Percentiles rank a stretch among this genome's conserved stretches.
Conservation (phyloP, 2,888 invertebrate genomes). For the Dyspetes luteomarginatus region DNA sequence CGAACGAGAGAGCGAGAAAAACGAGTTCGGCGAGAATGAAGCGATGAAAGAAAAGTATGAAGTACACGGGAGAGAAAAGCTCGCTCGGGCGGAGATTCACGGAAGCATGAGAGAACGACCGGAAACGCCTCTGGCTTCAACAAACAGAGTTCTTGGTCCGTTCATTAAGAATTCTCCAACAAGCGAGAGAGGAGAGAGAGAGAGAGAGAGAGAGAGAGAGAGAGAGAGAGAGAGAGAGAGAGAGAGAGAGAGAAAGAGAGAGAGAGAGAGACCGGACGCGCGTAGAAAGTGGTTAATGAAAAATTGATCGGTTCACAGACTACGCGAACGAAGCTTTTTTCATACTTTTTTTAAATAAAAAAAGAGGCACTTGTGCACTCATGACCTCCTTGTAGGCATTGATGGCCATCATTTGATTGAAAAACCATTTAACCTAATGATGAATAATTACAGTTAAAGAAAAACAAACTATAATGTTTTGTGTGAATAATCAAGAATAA, state of each 20-base stretch:
- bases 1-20: neutral
- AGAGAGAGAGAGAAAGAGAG: neutral
- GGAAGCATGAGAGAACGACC: slow-evolving; percentile 5
- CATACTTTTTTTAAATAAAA: neutral
- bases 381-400: slow-evolving; percentile 38
- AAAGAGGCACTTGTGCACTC: slow-evolving; percentile 43
- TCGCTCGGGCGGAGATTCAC: slow-evolving; percentile 45
- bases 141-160: slow-evolving; percentile 48
- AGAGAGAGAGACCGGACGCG: slow-evolving; percentile 6
- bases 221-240: neutral
- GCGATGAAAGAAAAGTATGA: slow-evolving; percentile 45
- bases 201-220: slow-evolving; percentile 4
- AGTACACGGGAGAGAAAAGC: slow-evolving; percentile 33
- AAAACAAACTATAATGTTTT: too few relatives aligned
- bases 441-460: too few relatives aligned
- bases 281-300: slow-evolving; percentile 46
- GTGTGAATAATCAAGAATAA: too few relatives aligned
- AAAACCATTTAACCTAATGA: too few relatives aligned
- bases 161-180: slow-evolving; percentile 50
- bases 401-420: neutral
- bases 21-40: slow-evolving; percentile 40
- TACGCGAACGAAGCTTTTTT: neutral
- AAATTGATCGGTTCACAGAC: slow-evolving; percentile 48
- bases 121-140: slow-evolving; percentile 59
- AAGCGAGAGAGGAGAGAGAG: neutral